Evolutionary conservation across 2,888 invertebrate genomes (phyloP).

Genomic region (Thecocarcelia acutangulata): DNA sequence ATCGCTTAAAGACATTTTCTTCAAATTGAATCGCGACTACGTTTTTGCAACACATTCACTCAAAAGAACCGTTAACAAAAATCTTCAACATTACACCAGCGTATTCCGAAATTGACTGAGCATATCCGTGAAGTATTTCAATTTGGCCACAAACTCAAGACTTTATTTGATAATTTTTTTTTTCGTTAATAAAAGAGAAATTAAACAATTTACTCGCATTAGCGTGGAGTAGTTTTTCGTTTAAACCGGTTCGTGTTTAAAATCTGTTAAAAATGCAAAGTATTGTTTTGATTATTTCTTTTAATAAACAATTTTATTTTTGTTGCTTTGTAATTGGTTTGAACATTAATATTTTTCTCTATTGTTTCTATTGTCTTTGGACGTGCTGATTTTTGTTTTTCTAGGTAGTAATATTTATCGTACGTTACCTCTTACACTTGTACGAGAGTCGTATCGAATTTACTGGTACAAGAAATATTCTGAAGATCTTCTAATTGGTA

Average conservation of each 20-base stretch:
- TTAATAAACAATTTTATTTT: constrained; percentile 18
- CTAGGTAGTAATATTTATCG: background rate
- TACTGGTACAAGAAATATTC: background rate
- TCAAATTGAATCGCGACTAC: constrained; percentile 1
- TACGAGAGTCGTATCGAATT: background rate
- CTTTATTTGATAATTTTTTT: background rate
- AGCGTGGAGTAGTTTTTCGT: constrained; percentile 19
- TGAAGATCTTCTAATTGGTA: background rate
- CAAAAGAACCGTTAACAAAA: constrained; percentile 23
- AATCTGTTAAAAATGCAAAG: constrained; percentile 33
- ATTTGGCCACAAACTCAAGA: constrained; percentile 10
- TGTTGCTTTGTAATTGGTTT: constrained; percentile 16
- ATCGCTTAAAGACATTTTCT: constrained; percentile 33
- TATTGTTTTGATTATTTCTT: constrained; percentile 47
- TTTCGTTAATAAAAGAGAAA: constrained; percentile 44
- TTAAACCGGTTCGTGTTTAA: constrained; percentile 58
- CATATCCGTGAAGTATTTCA: constrained; percentile 25
- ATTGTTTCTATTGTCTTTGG: constrained; percentile 6
- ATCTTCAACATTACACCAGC: constrained; percentile 32
- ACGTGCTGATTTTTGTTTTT: background rate
- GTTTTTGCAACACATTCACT: constrained; percentile 14
- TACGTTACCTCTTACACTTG: background rate
- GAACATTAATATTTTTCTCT: constrained; percentile 13
- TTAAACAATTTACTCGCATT: constrained; percentile 47
- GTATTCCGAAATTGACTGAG: constrained; percentile 54